A percentile compares a stretch with the other conserved stretches of the same genome.
Evolutionary conservation across 2,888 invertebrate species (phyloP).

Genomic region (Pegoplata infirma): DNA sequence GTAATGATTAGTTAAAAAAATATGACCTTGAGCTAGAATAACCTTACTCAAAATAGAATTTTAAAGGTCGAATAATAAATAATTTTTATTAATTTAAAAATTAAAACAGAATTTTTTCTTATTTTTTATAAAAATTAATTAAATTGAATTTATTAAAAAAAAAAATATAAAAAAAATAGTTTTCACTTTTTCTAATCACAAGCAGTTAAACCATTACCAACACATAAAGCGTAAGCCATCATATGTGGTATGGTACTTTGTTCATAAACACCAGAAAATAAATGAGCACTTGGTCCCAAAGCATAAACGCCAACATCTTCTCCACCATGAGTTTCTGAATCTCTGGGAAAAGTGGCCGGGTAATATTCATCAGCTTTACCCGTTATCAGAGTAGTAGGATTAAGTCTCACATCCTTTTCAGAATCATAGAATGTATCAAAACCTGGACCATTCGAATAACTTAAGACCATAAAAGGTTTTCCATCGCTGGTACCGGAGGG

Average conservation of each 20-base stretch:
- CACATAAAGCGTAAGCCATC: constrained; percentile 85
- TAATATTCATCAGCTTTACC: constrained; percentile 74
- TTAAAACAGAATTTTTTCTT: too few relatives aligned
- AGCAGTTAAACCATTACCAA: constrained; percentile 80
- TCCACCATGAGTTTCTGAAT: constrained; percentile 84
- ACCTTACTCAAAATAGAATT: too few relatives aligned
- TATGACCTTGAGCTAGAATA: too few relatives aligned
- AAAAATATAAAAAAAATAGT: too few relatives aligned
- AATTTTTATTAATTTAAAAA: too few relatives aligned
- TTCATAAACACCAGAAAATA: constrained; percentile 88
- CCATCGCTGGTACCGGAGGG: constrained; percentile 78
- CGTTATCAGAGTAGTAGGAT: constrained; percentile 68
- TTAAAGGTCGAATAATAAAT: too few relatives aligned
- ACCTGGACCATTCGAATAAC: constrained; percentile 87
- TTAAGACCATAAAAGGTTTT: constrained; percentile 83
- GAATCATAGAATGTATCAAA: constrained; percentile 76
- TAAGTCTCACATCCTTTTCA: constrained; percentile 66
- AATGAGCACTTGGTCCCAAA: constrained; percentile 86
- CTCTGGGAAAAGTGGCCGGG: constrained; percentile 80
- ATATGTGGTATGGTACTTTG: constrained; percentile 88
- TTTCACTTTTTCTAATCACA: too few relatives aligned
- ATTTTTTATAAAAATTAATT: too few relatives aligned
- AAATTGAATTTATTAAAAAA: too few relatives aligned
- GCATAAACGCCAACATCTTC: constrained; percentile 90
- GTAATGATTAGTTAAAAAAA: too few relatives aligned